Evolutionary conservation across 1,140 invertebrate species (phyloP).

Genomic region (Leptoteleia sp.): DNA sequence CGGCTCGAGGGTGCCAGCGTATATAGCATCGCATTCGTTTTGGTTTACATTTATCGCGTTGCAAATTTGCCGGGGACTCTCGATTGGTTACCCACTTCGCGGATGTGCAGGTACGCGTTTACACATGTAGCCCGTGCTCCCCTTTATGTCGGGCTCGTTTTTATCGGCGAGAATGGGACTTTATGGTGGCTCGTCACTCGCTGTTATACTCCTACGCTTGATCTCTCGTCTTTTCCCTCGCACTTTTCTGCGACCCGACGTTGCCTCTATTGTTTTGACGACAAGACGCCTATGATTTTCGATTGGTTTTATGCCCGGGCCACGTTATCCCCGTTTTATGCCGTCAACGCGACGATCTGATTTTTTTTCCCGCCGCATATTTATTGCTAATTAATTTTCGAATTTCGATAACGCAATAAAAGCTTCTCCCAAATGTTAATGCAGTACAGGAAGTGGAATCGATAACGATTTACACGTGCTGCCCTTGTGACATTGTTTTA

Average conservation of each 20-base stretch:
- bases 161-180: slow-evolving; percentile 65
- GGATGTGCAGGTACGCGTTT: slow-evolving; percentile 41
- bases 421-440: too few species aligned
- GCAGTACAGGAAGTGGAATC: too few species aligned
- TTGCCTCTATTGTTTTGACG: slow-evolving; percentile 25
- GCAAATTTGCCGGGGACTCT: slow-evolving; percentile 58
- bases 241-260: slow-evolving; percentile 13
- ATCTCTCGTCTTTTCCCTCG: slow-evolving; percentile 56
- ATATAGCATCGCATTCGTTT: slow-evolving; percentile 65
- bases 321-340: too few species aligned
- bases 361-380: too few species aligned
- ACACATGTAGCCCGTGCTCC: slow-evolving; percentile 49
- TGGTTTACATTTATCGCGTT: slow-evolving; percentile 64
- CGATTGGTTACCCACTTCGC: slow-evolving; percentile 63
- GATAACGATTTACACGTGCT: too few species aligned
- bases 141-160: slow-evolving; percentile 61
- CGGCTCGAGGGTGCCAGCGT: slow-evolving; percentile 19
- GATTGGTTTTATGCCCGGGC: too few species aligned
- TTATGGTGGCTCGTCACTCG: slow-evolving; percentile 64
- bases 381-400: too few species aligned
- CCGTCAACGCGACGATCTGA: too few species aligned
- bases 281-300: slow-evolving; percentile 48
- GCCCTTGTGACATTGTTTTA: too few species aligned
- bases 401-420: too few species aligned
- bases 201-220: slow-evolving; percentile 53